Evolutionary conservation across 35 echinoderm and acorn worm species (phyloP).

Genomic region (Heliocidaris erythrogramma): DNA sequence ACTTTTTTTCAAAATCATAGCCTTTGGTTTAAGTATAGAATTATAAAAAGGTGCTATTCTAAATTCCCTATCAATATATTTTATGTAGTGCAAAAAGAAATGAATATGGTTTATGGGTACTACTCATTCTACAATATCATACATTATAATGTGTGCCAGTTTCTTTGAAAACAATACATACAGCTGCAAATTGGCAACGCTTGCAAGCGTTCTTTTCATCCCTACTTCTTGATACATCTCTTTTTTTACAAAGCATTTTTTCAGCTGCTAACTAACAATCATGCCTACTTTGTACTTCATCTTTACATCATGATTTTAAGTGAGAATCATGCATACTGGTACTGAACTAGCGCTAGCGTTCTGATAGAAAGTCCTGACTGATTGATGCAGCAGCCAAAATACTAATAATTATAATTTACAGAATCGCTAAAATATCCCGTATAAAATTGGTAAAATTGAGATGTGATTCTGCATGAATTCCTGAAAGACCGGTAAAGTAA

Average conservation of each 20-base stretch:
- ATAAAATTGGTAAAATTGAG: no score
- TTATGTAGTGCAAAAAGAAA: background rate
- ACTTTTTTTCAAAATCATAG: constrained; percentile 13
- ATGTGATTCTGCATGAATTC: background rate
- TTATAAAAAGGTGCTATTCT: background rate
- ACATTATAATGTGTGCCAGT: background rate
- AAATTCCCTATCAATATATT: background rate
- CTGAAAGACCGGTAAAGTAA: background rate
- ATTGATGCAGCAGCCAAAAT: background rate
- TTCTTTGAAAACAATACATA: constrained; percentile 31
- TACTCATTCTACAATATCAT: background rate
- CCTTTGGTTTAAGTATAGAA: constrained; percentile 16
- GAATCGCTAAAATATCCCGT: no score
- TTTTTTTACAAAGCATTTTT: background rate
- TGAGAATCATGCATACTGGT: background rate
- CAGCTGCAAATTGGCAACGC: constrained; percentile 47
- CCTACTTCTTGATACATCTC: background rate
- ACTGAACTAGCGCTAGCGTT: background rate
- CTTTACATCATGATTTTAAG: background rate
- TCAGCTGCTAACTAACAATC: constrained; percentile 26
- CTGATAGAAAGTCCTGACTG: background rate
- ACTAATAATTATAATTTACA: background rate
- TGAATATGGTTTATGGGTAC: background rate
- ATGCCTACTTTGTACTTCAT: background rate
- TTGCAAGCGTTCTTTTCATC: background rate